Evolutionary conservation across 2,113 vertebrate species (phyloP), one percentile per base, ranked within the genome.

Genomic region (Poeciliopsis prolifica): DNA sequence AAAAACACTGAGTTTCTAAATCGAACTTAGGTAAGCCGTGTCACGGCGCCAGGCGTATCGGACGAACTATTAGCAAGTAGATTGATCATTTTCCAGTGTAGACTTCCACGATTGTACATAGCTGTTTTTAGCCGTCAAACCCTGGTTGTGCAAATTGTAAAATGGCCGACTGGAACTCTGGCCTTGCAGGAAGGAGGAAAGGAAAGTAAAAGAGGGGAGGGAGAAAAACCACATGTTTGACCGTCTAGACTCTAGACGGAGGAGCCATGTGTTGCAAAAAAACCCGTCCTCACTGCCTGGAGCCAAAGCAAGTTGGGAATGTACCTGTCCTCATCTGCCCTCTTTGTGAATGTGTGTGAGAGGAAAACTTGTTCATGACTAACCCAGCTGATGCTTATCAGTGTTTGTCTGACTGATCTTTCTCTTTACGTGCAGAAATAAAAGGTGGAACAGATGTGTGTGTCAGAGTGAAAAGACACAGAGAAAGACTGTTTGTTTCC

Each of bases 191-290:
- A 79, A 80, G 70, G 82, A 79, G 66, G 64, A 79, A 67, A 82
- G 67, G 63, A 58, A 37, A 37, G 35, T 37, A 37, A 37, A 37
- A 37, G 35, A 37, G 35, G 81, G 80, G 84, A 78, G 82, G 73
- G 82, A 77, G 63, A 65, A 79, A 72, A 67, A 35, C 30, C 42
- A 8, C 26, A 72, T 58, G 72, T 73, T 61, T 37, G 62, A 81
- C 73, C 69, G 93, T 94, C 93, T 93, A 94, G 94, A 93, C 94
- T n/a, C n/a, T n/a, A n/a, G n/a, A n/a, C n/a, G 63, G 78, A 80
- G 83, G 75, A 78, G 80, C 78, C 83, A 79, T 87, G 87, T 92
- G 90, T 86, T 4, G 69, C 84, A 89, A 90, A 91, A 48, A 48
- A 15, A n/a, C 12, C 40, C 89, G 78, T 90, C 82, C 90, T 85